These are phyloP conservation scores for Orchesella flavescens DNA, from an alignment of 2,888 invertebrate genomes.

Conservation along the genomic window DNA sequence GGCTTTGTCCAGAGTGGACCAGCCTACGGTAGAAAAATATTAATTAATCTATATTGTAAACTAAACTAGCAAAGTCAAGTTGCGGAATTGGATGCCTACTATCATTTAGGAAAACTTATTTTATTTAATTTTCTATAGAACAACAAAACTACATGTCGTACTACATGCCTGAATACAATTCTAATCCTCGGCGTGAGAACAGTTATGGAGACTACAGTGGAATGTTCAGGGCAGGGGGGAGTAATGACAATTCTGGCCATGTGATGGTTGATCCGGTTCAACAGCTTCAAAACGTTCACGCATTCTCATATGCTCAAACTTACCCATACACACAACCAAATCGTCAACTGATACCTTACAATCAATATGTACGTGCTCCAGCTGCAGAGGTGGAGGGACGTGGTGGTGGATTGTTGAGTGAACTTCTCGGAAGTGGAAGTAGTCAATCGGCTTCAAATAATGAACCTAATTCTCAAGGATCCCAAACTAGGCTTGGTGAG, in stretches of 20 bases:
- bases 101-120: too few species aligned
- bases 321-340: background rate
- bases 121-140: too few species aligned
- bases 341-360: background rate
- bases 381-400: background rate
- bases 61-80: too few species aligned
- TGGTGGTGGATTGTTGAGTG: too few species aligned
- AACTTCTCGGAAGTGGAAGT: too few species aligned
- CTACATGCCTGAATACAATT: slow-evolving; percentile 35
- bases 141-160: slow-evolving; percentile 6
- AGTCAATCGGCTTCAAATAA: too few species aligned
- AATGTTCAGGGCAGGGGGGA: slow-evolving; percentile 10
- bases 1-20: background rate
- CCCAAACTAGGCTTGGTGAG: too few species aligned
- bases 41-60: too few species aligned
- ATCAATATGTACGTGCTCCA: background rate
- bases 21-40: background rate
- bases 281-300: slow-evolving; percentile 39
- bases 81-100: too few species aligned
- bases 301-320: slow-evolving; percentile 24
- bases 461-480: too few species aligned
- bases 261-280: slow-evolving; percentile 40
- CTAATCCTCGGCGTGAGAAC: background rate
- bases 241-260: background rate
- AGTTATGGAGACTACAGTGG: slow-evolving; percentile 33